Conservation (phyloP, 1,140 invertebrate genomes). For the Ostrea denselamellosa region DNA sequence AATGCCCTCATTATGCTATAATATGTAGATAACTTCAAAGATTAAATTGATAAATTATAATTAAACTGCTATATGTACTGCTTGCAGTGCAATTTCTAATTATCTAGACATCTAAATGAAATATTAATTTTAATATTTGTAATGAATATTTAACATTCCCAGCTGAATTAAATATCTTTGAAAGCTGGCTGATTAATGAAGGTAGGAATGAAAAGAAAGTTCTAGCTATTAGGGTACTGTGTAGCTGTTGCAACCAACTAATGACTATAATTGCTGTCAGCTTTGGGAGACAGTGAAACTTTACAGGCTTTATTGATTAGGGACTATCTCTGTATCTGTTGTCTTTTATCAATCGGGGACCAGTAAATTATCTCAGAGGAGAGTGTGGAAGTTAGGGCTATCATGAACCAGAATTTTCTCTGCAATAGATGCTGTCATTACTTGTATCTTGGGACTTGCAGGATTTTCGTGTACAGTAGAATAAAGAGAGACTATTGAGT, state of each 20-base stretch:
- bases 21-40: too few relatives aligned
- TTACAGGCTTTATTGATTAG: neutral
- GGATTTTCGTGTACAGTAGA: neutral
- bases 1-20: too few relatives aligned
- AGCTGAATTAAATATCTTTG: neutral
- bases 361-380: conserved; percentile 13
- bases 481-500: neutral
- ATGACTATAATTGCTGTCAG: too few relatives aligned
- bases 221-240: neutral
- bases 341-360: neutral
- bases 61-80: too few relatives aligned
- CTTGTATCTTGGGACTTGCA: neutral
- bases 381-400: neutral
- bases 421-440: neutral
- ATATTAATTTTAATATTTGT: neutral
- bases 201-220: neutral
- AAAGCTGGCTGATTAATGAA: neutral
- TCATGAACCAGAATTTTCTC: conserved; percentile 38
- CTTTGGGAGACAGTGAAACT: neutral
- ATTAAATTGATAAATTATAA: too few relatives aligned
- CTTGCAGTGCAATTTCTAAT: too few relatives aligned
- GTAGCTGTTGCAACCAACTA: neutral
- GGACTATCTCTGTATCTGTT: neutral
- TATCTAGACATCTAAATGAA: too few relatives aligned
- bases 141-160: conserved; percentile 8